Percentiles rank a stretch among this genome's conserved stretches.
Evolutionary conservation across 2,888 invertebrate genomes (phyloP).

Genomic region (Isoperla grammatica): DNA sequence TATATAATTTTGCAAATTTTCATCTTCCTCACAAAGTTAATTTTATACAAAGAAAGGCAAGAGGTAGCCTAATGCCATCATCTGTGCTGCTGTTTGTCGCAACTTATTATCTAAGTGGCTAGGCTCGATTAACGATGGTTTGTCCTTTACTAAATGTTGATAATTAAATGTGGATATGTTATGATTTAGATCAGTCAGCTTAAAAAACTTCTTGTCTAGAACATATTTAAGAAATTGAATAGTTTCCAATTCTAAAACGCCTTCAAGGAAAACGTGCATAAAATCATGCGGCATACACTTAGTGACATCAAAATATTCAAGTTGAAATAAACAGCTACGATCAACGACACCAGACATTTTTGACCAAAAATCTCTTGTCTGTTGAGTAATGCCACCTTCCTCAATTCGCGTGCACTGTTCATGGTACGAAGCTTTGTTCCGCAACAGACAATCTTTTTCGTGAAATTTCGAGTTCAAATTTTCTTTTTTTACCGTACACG

Average conservation of each 20-base stretch:
- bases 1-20: constrained; percentile 23
- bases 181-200: constrained; percentile 32
- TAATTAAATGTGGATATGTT: constrained; percentile 31
- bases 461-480: background rate
- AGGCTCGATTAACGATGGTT: constrained; percentile 30
- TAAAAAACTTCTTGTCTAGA: constrained; percentile 16
- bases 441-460: background rate
- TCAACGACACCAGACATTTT: background rate
- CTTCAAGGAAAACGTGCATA: background rate
- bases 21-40: constrained; percentile 24
- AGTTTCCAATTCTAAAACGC: constrained; percentile 2
- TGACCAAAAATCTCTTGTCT: background rate
- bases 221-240: background rate
- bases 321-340: background rate
- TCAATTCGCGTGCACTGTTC: background rate
- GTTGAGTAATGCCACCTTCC: background rate
- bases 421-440: background rate
- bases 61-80: constrained; percentile 30
- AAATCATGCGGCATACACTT: constrained; percentile 1
- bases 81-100: constrained; percentile 33
- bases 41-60: constrained; percentile 32
- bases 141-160: constrained; percentile 31
- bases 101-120: constrained; percentile 25
- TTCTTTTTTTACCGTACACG: background rate
- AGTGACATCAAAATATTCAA: background rate